Conservation (phyloP, 2,888 invertebrate genomes). For the Agrotis puta region DNA sequence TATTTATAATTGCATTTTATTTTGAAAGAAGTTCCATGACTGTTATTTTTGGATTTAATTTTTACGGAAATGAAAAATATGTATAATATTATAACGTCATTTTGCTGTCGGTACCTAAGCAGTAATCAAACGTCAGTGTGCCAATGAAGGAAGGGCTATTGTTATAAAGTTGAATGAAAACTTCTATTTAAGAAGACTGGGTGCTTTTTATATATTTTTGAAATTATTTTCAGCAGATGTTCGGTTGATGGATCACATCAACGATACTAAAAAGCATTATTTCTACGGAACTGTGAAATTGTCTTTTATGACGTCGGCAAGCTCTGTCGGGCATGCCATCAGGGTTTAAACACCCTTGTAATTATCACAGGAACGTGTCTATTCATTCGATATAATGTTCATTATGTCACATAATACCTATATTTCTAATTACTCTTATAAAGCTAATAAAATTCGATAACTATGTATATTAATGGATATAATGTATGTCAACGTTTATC, state of each 20-base stretch:
- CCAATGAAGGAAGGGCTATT: slow-evolving; percentile 90
- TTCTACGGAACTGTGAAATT: slow-evolving; percentile 87
- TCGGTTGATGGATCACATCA: slow-evolving; percentile 85
- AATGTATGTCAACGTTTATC: slow-evolving; percentile 34
- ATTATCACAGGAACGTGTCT: slow-evolving; percentile 36
- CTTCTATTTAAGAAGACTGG: slow-evolving; percentile 88
- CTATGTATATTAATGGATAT: too few relatives aligned
- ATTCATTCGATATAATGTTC: slow-evolving; percentile 16
- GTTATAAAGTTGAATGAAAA: slow-evolving; percentile 90
- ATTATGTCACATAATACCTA: slow-evolving; percentile 7
- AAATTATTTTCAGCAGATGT: slow-evolving; percentile 90
- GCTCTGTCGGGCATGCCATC: slow-evolving; percentile 24
- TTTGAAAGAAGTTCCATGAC: too few relatives aligned
- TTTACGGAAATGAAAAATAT: too few relatives aligned
- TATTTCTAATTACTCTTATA: slow-evolving; percentile 14
- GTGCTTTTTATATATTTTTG: slow-evolving; percentile 84
- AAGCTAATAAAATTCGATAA: not conserved
- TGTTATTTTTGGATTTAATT: too few relatives aligned
- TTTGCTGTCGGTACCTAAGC: slow-evolving; percentile 79
- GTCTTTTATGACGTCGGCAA: slow-evolving; percentile 67
- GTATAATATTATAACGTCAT: slow-evolving; percentile 2
- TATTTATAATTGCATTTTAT: too few relatives aligned
- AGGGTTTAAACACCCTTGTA: slow-evolving; percentile 44
- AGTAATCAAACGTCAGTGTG: slow-evolving; percentile 89
- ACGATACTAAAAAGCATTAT: slow-evolving; percentile 77